Percentiles rank a stretch among this genome's conserved stretches.
phyloP scores from a whole-genome alignment of 2,888 invertebrate species.

The Idaea aversata region DNA sequence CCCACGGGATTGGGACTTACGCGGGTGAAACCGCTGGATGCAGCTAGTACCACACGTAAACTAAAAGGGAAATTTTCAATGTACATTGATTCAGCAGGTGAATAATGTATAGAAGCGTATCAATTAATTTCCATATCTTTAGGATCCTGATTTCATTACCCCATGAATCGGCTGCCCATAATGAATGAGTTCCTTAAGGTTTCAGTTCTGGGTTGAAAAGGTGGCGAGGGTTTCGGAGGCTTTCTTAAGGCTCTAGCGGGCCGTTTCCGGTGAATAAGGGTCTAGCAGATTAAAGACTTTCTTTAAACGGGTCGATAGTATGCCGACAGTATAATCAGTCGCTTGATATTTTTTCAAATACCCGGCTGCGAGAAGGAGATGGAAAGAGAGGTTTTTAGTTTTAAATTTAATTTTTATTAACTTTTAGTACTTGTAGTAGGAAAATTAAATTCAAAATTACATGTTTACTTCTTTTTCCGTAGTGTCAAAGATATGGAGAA shows the following conservation, averaged over 20 bases:
- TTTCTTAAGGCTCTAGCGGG: neutral
- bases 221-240: neutral
- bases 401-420: too few species aligned
- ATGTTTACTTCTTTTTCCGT: too few species aligned
- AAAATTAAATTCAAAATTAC: too few species aligned
- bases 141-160: neutral
- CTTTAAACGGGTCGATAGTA: too few species aligned
- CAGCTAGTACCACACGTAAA: neutral
- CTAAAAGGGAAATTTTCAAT: neutral
- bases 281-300: neutral
- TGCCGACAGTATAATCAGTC: too few species aligned
- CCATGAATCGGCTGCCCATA: neutral
- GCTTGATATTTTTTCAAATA: too few species aligned
- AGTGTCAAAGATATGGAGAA: too few species aligned
- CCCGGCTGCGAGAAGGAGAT: too few species aligned
- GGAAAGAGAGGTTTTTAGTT: too few species aligned
- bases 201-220: neutral
- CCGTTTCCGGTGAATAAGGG: neutral
- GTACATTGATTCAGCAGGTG: neutral
- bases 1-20: too few species aligned
- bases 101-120: neutral
- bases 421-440: too few species aligned
- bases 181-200: slow-evolving; percentile 1
- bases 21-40: too few species aligned
- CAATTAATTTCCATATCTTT: neutral